Evolutionary conservation across 1,140 invertebrate species (phyloP).

Genomic region (Atta colombica): DNA sequence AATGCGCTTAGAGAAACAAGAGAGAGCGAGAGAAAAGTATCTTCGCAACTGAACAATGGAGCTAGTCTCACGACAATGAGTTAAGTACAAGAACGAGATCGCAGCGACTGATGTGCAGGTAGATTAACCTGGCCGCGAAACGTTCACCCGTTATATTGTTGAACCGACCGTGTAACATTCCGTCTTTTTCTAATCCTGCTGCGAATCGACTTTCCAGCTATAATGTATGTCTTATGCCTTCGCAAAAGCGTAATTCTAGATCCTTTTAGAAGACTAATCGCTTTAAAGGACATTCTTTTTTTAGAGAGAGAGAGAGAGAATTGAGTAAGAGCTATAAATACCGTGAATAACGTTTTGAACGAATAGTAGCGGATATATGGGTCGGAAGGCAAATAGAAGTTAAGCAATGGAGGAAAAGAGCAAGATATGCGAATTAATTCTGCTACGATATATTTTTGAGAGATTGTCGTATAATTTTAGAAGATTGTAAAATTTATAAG

Average conservation of each 20-base stretch:
- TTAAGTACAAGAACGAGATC: constrained; percentile 78
- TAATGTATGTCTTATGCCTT: constrained; percentile 77
- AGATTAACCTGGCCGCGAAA: constrained; percentile 51
- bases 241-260: constrained; percentile 77
- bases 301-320: not conserved
- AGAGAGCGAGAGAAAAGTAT: constrained; percentile 48
- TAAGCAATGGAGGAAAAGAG: constrained; percentile 42
- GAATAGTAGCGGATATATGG: constrained; percentile 56
- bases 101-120: constrained; percentile 67
- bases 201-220: constrained; percentile 71
- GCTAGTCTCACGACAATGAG: constrained; percentile 80
- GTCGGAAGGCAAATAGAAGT: constrained; percentile 25
- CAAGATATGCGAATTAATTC: constrained; percentile 74
- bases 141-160: constrained; percentile 66
- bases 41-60: constrained; percentile 70
- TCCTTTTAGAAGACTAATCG: constrained; percentile 64
- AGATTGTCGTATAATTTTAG: constrained; percentile 85
- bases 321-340: constrained; percentile 55
- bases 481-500: constrained; percentile 86
- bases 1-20: constrained; percentile 55
- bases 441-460: constrained; percentile 86
- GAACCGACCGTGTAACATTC: constrained; percentile 70
- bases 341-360: constrained; percentile 55
- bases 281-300: constrained; percentile 65
- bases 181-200: constrained; percentile 77